Evolutionary conservation across 2,888 invertebrate species (phyloP), one percentile per base, ranked within the genome.

Genomic region (Rhagonycha fulva): DNA sequence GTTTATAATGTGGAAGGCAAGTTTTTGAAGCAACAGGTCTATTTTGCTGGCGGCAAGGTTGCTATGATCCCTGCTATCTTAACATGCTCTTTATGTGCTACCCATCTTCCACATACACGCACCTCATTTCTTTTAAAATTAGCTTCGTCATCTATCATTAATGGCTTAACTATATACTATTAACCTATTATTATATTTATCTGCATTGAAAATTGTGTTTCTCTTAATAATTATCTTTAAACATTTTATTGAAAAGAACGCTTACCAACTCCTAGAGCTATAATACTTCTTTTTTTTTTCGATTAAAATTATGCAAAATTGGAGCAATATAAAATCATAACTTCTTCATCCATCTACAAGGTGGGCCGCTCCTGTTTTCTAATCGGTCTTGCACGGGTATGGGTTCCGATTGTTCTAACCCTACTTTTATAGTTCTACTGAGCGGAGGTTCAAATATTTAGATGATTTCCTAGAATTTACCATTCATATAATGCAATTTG

Each of bases 1-100:
- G 72, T 76, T 67, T 70, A 32, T 32, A 32, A 28, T 9, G n/a
- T n/a, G 7, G n/a, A 24, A n/a, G 69, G 28, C 73, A 74, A 62
- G 66, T 14, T 63, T 30, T 71, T 66, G 60, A 66, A 75, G 78
- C 78, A 79, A 76, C 79, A 79, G 78, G 78, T 79, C 75, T 76
- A 72, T 28, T 71, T 77, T 66, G 76, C 78, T 76, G 26, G 47
- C 47, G 78, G 78, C 76, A 76, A 76, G 76, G 76, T 76, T 76
- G 74, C 62, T 47, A 62, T 60, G 76, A 70, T 74, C 76, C 74
- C 74, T 71, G 74, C 74, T 74, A 76, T 76, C 76, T 74, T 74
- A 68, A 76, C 76, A 71, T 74, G 74, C n/a, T 68, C 67, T 68
- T 66, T 14, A 67, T 66, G 67, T 74, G 76, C 76, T 76, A 74